These are phyloP conservation scores for Rhizomys pruinosus DNA, from an alignment of 2,113 vertebrate genomes.

Conservation along the genomic window DNA sequence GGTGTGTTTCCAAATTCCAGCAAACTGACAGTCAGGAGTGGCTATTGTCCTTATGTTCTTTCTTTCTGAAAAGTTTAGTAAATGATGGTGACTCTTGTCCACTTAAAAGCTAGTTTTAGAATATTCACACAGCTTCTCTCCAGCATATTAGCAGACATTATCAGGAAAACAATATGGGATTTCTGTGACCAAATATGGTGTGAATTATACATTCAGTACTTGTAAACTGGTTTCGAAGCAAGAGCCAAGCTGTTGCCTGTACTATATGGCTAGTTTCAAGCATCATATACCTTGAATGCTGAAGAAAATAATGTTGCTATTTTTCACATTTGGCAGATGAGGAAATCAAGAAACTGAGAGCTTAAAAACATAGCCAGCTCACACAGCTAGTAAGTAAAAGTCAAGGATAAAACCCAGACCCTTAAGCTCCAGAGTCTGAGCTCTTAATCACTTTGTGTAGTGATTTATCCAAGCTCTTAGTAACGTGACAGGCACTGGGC, in stretches of 20 bases:
- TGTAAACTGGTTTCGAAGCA: neutral
- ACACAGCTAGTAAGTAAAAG: neutral
- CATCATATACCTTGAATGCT: neutral
- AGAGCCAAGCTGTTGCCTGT: neutral
- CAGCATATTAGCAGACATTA: neutral
- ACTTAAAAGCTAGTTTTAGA: neutral
- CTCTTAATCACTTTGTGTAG: neutral
- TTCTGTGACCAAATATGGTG: neutral
- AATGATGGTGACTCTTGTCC: neutral
- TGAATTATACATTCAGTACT: neutral
- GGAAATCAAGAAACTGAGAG: neutral
- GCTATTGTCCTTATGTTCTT: neutral
- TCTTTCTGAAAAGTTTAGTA: neutral
- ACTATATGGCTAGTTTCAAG: neutral
- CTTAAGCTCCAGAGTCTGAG: neutral
- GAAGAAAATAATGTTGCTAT: neutral
- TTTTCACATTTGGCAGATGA: conserved; percentile 5
- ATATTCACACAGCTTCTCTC: conserved; percentile 7
- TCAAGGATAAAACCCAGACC: neutral
- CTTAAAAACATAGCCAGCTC: neutral
- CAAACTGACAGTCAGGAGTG: neutral
- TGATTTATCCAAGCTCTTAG: neutral
- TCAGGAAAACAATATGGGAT: neutral
- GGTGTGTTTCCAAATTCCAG: neutral
- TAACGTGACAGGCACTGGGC: accelerated